Evolutionary conservation across 2,113 vertebrate genomes (phyloP).

Genomic region (Muntiacus reevesi): DNA sequence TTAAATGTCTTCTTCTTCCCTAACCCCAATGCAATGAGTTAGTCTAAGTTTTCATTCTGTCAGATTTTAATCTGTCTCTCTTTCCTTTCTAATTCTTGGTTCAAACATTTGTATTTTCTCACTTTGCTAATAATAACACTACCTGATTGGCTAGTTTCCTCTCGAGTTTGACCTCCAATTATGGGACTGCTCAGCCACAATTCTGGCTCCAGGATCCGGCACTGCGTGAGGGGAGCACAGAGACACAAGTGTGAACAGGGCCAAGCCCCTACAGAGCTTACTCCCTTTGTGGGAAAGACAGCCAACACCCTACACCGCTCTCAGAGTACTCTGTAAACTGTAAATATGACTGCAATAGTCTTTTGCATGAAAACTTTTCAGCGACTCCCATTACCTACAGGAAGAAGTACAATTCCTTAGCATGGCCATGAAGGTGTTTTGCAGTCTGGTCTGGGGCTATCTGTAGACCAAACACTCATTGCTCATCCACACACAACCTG

Average conservation of each 20-base stretch:
- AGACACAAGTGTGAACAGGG: too few species aligned
- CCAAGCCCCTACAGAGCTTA: accelerated
- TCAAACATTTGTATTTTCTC: neutral
- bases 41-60: neutral
- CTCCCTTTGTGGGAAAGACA: neutral
- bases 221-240: neutral
- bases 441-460: neutral
- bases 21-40: neutral
- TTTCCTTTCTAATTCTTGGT: neutral
- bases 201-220: neutral
- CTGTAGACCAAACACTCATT: accelerated
- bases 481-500: neutral
- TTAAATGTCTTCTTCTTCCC: neutral
- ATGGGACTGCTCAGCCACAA: neutral
- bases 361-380: neutral
- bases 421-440: neutral
- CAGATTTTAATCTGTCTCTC: neutral
- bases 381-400: neutral
- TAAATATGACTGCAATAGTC: neutral
- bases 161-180: neutral
- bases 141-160: neutral
- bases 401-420: neutral
- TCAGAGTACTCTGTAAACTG: neutral
- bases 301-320: neutral
- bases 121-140: neutral